Percentiles rank a stretch among this genome's conserved stretches.
Evolutionary conservation across 2,797 vertebrate genomes (phyloP).

Genomic region (Chloroceryle inda): DNA sequence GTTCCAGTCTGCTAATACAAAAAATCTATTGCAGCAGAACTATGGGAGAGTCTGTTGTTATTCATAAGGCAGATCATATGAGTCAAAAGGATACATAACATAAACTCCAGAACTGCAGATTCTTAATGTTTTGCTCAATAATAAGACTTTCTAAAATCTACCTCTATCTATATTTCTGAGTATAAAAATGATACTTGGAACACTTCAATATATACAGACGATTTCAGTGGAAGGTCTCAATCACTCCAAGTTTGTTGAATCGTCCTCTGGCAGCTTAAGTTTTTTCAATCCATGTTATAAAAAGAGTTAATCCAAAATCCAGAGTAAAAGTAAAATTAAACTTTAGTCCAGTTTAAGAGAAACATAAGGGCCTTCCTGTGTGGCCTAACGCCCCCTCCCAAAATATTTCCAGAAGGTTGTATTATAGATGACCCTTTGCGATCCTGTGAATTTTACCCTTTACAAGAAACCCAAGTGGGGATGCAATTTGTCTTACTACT

Average conservation of each 20-base stretch:
- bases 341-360: background rate
- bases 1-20: background rate
- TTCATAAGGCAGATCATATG: background rate
- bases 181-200: background rate
- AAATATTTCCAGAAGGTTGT: background rate
- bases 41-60: background rate
- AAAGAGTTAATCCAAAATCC: background rate
- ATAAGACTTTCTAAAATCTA: background rate
- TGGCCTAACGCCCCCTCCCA: background rate
- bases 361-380: background rate
- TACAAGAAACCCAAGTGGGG: background rate
- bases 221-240: background rate
- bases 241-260: background rate
- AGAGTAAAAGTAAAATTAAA: background rate
- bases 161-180: background rate
- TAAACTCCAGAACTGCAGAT: background rate
- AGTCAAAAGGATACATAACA: background rate
- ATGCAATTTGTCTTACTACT: background rate
- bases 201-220: background rate
- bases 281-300: background rate
- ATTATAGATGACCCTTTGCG: background rate
- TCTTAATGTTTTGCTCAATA: background rate
- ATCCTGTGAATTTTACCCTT: background rate
- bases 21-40: slow-evolving; percentile 12
- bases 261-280: background rate